These are phyloP conservation scores for Chloropsis cyanopogon DNA, from an alignment of 2,113 vertebrate genomes.

Conservation along the genomic window DNA sequence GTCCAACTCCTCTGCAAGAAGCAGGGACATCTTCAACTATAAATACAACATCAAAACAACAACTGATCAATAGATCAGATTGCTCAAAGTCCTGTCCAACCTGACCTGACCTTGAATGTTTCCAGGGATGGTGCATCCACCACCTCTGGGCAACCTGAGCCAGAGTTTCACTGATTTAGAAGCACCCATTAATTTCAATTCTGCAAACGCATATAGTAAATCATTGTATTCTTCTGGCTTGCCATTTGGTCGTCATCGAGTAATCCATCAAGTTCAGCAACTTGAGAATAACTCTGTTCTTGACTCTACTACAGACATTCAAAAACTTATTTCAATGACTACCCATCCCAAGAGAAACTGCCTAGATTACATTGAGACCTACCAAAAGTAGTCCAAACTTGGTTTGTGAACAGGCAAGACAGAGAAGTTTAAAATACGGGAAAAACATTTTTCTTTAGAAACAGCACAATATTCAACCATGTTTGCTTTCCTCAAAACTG, in stretches of 20 bases:
- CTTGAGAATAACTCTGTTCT: not conserved
- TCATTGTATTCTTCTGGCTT: not conserved
- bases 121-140: not conserved
- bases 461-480: accelerated
- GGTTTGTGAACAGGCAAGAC: not conserved
- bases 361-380: not conserved
- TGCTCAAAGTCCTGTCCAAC: not conserved
- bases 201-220: not conserved
- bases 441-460: not conserved
- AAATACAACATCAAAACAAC: no score
- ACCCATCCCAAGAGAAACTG: not conserved
- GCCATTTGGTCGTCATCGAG: not conserved
- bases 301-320: not conserved
- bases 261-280: not conserved
- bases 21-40: not conserved
- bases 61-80: not conserved
- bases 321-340: not conserved
- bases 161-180: not conserved
- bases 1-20: not conserved
- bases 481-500: not conserved
- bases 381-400: not conserved
- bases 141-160: not conserved
- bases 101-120: not conserved
- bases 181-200: not conserved
- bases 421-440: not conserved